Base-by-base conservation (phyloP, 23 tunicate genomes). In the Styela clava region DNA sequence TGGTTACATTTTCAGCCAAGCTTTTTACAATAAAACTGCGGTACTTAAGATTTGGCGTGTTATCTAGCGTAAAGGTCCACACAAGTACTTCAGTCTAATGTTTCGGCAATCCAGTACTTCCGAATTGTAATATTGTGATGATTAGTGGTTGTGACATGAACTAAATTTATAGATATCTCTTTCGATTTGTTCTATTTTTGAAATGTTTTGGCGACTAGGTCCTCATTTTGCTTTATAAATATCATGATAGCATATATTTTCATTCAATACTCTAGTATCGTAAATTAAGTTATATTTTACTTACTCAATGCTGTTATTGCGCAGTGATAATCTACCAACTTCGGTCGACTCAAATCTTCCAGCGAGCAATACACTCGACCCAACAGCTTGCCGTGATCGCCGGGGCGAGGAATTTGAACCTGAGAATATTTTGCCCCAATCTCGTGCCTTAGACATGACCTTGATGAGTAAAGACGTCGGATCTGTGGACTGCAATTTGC, bases 391-490 rank as follows among this genome's bases (percentile, higher is more conserved):
- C 7, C 9, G 12, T 5, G 12, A 12, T 44, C n/a, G n/a, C n/a
- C n/a, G n/a, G n/a, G n/a, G n/a, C n/a, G n/a, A n/a, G n/a, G 12
- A 5, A 5, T 44, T 44, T 12, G 7, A 7, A 44, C 56, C 7
- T 44, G 9, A 44, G 56, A 44, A 44, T 44, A 44, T 44, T 44
- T 44, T 12, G 12, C 56, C 56, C 12, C 56, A 44, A 44, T 5
- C 56, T 12, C 7, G 56, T 44, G 56, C 56, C 7, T 44, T 44
- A 7, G 37, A 71, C 37, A 71, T 71, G 77, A 71, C 77, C 34
- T 34, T 71, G 34, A 71, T 71, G 37, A 71, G 77, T 35, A 71
- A 71, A 16, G 77, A 71, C 77, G 77, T 71, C 37, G 77, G 34
- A 33, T 21, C 77, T 3, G 77, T 84, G 32, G 74, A 24, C 34